Evolutionary conservation across 2,113 vertebrate species (phyloP), one percentile per base, ranked within the genome.

Genomic region (Morone saxatilis): DNA sequence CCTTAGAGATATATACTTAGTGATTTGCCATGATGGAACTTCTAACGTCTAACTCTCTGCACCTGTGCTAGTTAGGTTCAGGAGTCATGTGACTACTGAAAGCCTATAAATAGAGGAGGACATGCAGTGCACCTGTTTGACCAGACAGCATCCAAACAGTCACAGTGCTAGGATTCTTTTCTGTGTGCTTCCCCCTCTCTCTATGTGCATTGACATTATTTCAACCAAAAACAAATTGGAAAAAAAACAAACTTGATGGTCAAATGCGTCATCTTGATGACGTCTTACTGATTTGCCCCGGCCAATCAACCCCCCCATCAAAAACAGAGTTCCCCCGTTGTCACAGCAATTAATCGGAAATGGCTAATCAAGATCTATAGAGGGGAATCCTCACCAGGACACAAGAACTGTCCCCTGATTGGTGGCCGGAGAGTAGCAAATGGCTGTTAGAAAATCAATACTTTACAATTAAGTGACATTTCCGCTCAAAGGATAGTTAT

Each of bases 291-390:
- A 88, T 80, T 85, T 66, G 25, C 14, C 40, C 38, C 1, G 41
- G 65, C 66, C 81, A 80, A 75, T 83, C 71, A 80, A 68, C 45
- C 54, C 43, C 2, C 14, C 41, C 31, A 31, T 20, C 31, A 31
- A 17, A 38, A 78, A 71, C 57, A 78, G 22, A 5, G 77, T 68
- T 25, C 71, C 71, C 73, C 75, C 51, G 51, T 88, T 91, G 87
- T 88, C 80, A 67, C 61, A 13, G 69, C 67, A 86, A 90, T 88
- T 88, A 79, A 87, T 88, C 16, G 47, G 75, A 86, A 86, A 61
- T 71, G n/a, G 73, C 72, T 92, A 89, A 93, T 93, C 86, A 83
- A 88, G 92, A 90, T 88, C 81, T 77, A 84, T 90, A 75, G 70
- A 63, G 47, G 62, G 74, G 76, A 86, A 88, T 82, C 76, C 72